phyloP scores from a whole-genome alignment of 1,140 invertebrate genomes.

The Conus ventricosus region DNA sequence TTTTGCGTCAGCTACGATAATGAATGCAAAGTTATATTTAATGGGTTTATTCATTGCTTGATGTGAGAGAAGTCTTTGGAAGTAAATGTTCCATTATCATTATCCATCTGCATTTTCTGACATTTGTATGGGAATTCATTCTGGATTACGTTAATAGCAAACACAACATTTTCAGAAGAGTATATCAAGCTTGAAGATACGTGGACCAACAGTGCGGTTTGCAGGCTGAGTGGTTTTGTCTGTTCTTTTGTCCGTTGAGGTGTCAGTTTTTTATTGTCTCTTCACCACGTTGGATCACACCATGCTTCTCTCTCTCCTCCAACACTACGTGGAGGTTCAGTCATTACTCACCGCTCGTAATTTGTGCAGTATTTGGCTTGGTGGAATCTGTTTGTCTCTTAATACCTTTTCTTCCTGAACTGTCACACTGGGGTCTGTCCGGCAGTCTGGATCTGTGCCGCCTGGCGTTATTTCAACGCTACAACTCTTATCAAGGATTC shows the following conservation, averaged over 20 bases:
- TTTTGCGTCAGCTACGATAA: conserved; percentile 32
- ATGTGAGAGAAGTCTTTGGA: conserved; percentile 24
- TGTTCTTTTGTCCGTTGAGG: conserved; percentile 58
- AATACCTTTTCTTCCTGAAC: too few species aligned
- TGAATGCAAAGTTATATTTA: conserved; percentile 42
- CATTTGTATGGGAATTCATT: conserved; percentile 65
- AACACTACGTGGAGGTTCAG: too few species aligned
- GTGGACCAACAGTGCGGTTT: conserved; percentile 53
- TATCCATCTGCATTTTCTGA: conserved; percentile 55
- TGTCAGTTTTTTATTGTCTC: conserved; percentile 54
- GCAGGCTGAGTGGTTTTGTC: conserved; percentile 56
- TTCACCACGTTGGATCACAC: conserved; percentile 53
- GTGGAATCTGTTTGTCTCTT: too few species aligned
- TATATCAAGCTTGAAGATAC: conserved; percentile 50
- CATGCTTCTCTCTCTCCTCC: conserved; percentile 57
- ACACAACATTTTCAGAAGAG: conserved; percentile 46
- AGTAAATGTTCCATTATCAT: conserved; percentile 46
- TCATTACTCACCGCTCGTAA: too few species aligned
- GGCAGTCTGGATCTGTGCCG: too few species aligned
- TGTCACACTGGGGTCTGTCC: too few species aligned
- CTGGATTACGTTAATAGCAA: conserved; percentile 57
- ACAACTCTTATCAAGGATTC: too few species aligned
- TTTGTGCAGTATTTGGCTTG: too few species aligned
- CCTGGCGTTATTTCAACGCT: too few species aligned
- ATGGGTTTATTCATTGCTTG: conserved; percentile 29